Conservation (phyloP, 2,113 vertebrate genomes). For the Oplegnathus fasciatus region DNA sequence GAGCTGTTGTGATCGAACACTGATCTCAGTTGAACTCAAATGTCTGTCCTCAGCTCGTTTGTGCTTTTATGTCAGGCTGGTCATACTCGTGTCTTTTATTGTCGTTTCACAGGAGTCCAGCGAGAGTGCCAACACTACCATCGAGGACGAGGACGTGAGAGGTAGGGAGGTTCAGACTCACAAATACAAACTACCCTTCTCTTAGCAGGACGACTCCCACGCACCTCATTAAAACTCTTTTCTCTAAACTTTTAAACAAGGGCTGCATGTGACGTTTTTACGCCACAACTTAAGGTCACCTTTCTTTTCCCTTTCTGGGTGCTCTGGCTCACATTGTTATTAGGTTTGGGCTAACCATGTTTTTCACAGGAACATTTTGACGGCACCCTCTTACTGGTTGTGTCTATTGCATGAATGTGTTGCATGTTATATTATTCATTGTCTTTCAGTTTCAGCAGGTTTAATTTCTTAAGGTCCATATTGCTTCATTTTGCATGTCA, state of each 20-base stretch:
- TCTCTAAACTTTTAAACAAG: background rate
- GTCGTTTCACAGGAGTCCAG: slow-evolving; percentile 92
- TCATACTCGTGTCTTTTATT: background rate
- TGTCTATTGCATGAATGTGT: slow-evolving; percentile 15
- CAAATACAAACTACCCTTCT: background rate
- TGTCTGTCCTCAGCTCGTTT: slow-evolving; percentile 1
- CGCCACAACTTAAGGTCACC: background rate
- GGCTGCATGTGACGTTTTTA: background rate
- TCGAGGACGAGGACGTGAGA: slow-evolving; percentile 98
- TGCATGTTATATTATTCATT: background rate
- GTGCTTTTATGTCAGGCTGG: background rate
- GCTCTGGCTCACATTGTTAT: background rate
- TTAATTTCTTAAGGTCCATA: background rate
- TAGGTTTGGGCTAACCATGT: background rate
- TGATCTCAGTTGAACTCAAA: background rate
- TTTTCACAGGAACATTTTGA: background rate
- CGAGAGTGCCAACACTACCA: slow-evolving; percentile 97
- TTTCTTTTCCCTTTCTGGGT: background rate
- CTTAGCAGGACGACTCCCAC: background rate
- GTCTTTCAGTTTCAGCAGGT: background rate
- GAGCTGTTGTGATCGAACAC: background rate
- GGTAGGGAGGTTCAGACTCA: slow-evolving; percentile 82
- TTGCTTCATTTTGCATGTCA: slow-evolving; percentile 1
- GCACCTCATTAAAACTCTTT: background rate
- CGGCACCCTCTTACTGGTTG: background rate